Evolutionary conservation across 2,797 vertebrate genomes (phyloP).

Genomic region (Nannoperca australis): DNA sequence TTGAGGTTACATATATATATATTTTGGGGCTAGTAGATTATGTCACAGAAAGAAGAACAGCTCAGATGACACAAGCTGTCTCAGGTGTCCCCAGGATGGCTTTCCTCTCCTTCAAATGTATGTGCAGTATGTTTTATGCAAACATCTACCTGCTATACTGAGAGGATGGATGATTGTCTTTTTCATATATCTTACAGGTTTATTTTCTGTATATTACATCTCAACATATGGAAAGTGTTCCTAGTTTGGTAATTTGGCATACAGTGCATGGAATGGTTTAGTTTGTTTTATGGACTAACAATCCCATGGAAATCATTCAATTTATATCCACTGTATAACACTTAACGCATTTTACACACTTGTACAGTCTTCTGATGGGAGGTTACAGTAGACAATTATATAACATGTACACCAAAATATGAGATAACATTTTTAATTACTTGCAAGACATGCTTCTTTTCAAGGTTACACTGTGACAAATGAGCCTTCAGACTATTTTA

Average conservation of each 20-base stretch:
- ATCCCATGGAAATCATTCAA: not conserved
- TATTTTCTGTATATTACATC: not conserved
- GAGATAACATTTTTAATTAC: not conserved
- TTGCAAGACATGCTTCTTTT: not conserved
- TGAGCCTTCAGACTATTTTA: not conserved
- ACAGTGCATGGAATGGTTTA: not conserved
- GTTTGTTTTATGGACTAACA: not conserved
- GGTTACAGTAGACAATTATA: not conserved
- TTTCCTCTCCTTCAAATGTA: conserved; percentile 55
- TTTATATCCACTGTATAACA: not conserved
- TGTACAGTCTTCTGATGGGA: not conserved
- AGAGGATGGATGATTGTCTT: not conserved
- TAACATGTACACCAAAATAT: not conserved
- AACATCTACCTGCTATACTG: not conserved
- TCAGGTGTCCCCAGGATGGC: conserved; percentile 68
- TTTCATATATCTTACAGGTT: not conserved
- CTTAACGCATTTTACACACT: not conserved
- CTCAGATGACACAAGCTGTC: conserved; percentile 62
- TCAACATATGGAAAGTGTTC: not conserved
- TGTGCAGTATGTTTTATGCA: not conserved
- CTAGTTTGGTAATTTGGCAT: not conserved
- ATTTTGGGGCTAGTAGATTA: conserved; percentile 51
- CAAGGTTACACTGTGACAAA: conserved; percentile 2
- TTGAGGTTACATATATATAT: conserved; percentile 9
- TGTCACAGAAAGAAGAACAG: conserved; percentile 65